These are phyloP conservation scores for Carcharodon carcharias DNA, from an alignment of 2,797 vertebrate species.

Conservation along the genomic window DNA sequence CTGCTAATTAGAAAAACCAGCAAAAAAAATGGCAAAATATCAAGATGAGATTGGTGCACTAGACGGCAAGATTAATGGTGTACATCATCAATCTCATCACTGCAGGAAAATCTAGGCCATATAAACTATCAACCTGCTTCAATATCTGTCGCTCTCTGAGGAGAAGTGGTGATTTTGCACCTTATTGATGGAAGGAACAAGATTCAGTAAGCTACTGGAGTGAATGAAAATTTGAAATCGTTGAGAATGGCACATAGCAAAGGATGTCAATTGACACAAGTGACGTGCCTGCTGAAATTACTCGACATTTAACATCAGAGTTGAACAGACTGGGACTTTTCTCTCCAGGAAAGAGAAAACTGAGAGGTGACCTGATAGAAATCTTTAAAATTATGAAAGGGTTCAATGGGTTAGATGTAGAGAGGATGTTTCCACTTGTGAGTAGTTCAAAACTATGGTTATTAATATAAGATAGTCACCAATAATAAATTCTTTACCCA, in stretches of 20 bases:
- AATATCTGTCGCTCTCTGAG: not conserved
- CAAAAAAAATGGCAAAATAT: not conserved
- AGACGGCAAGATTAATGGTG: not conserved
- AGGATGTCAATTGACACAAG: not conserved
- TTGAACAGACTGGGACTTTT: not conserved
- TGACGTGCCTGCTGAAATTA: not conserved
- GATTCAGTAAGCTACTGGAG: not conserved
- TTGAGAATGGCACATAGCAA: not conserved
- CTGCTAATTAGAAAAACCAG: not conserved
- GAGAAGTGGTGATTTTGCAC: not conserved
- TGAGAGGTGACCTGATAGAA: not conserved
- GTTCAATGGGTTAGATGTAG: not conserved
- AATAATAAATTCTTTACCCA: not conserved
- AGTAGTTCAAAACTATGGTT: not conserved
- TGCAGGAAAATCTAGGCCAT: not conserved
- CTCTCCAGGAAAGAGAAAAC: not conserved
- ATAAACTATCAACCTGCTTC: not conserved
- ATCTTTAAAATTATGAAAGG: not conserved
- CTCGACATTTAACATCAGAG: not conserved
- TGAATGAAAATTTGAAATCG: not conserved
- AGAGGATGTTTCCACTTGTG: not conserved
- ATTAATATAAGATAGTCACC: not conserved
- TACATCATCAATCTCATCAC: not conserved
- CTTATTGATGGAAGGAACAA: not conserved
- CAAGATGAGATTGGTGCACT: not conserved